A percentile compares a stretch with the other conserved stretches of the same genome.
phyloP scores from a whole-genome alignment of 2,888 invertebrate genomes.

The Frankliniella intonsa region DNA sequence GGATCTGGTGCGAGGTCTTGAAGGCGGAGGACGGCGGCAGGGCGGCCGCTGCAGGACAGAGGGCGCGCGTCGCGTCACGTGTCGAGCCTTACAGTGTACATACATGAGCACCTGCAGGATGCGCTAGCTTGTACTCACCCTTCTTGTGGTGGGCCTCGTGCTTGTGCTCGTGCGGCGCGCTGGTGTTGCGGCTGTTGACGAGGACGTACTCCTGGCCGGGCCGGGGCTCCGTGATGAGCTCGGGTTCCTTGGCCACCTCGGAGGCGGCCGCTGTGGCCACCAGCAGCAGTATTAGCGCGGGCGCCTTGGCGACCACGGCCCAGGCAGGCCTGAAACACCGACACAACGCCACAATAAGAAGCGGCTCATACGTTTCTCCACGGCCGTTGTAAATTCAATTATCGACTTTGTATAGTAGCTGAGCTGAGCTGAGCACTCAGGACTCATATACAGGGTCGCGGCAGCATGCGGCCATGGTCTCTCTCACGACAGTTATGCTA shows the following conservation, averaged over 20 bases:
- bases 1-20: constrained; percentile 12
- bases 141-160: constrained; percentile 11
- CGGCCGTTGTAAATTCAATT: no score
- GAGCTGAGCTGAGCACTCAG: no score
- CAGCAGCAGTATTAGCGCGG: background rate
- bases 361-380: no score
- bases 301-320: background rate
- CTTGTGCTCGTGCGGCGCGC: background rate
- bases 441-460: no score
- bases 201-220: constrained; percentile 64
- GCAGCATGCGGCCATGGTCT: no score
- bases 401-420: no score
- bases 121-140: background rate
- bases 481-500: no score
- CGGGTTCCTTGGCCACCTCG: constrained; percentile 47
- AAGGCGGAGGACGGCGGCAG: background rate
- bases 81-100: background rate
- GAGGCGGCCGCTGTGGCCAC: background rate
- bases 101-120: background rate
- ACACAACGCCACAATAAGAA: no score
- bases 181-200: constrained; percentile 43
- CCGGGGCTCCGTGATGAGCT: constrained; percentile 59
- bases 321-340: background rate
- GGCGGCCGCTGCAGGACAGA: background rate
- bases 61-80: background rate